Conservation (phyloP, 2,797 vertebrate species). For the Chrosomus eos region DNA sequence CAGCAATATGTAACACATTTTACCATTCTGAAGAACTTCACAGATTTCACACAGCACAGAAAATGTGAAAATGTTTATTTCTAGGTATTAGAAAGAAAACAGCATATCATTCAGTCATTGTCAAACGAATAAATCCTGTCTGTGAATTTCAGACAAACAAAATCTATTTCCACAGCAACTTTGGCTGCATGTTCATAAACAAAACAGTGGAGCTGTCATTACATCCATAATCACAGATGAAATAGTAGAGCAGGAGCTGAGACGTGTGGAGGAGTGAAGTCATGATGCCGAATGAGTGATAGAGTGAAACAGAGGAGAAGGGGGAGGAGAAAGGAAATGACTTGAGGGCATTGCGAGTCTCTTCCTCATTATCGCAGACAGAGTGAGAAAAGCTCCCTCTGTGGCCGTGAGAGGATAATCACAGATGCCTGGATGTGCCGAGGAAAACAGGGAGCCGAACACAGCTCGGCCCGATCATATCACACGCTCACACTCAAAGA, state of each 20-base stretch:
- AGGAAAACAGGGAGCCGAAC: slow-evolving; percentile 34
- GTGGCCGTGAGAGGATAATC: slow-evolving; percentile 80
- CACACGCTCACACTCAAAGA: neutral
- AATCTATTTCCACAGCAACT: neutral
- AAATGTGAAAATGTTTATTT: neutral
- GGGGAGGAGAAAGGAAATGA: slow-evolving; percentile 77
- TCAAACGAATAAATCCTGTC: neutral
- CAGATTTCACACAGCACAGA: neutral
- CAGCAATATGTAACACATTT: neutral
- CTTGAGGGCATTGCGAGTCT: slow-evolving; percentile 81
- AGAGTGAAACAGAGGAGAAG: slow-evolving; percentile 67
- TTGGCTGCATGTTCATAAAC: slow-evolving; percentile 7
- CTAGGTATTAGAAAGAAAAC: neutral
- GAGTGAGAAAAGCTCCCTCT: slow-evolving; percentile 79
- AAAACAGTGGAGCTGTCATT: slow-evolving; percentile 4
- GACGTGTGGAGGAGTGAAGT: slow-evolving; percentile 27
- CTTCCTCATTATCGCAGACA: slow-evolving; percentile 83
- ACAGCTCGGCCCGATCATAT: slow-evolving; percentile 2
- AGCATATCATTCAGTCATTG: neutral
- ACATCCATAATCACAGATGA: slow-evolving; percentile 28
- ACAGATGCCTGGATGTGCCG: slow-evolving; percentile 68
- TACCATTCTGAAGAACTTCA: neutral
- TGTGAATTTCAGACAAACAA: neutral
- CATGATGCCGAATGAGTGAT: slow-evolving; percentile 31
- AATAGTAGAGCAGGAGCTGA: slow-evolving; percentile 25